phyloP scores from a whole-genome alignment of 2,888 invertebrate species.

The Chrysopilus asiliformis region DNA sequence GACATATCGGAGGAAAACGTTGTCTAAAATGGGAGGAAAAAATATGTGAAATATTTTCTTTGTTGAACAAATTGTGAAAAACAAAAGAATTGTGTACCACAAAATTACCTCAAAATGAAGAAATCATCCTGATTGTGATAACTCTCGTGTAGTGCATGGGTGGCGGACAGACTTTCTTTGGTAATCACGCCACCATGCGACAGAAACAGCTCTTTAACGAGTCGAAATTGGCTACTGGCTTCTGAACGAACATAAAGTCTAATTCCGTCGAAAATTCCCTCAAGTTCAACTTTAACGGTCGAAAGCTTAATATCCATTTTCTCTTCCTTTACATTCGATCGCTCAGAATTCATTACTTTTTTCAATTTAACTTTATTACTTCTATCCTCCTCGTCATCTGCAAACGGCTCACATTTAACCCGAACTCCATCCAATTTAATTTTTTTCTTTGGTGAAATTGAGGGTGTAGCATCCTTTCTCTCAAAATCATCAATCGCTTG shows the following conservation, averaged over 20 bases:
- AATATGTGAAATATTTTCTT: no score
- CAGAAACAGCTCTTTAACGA: slow-evolving; percentile 9
- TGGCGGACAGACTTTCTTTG: slow-evolving; percentile 21
- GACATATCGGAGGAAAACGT: neutral
- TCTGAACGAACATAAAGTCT: slow-evolving; percentile 12
- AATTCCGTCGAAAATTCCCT: slow-evolving; percentile 12
- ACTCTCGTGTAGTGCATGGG: slow-evolving; percentile 13
- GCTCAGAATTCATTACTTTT: no score
- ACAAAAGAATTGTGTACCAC: no score
- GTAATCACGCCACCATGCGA: slow-evolving; percentile 22
- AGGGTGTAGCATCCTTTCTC: neutral
- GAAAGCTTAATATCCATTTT: slow-evolving; percentile 1
- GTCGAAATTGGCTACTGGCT: no score
- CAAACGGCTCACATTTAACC: no score
- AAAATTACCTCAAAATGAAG: slow-evolving; percentile 11
- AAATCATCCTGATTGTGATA: slow-evolving; percentile 11
- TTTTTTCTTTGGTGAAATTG: neutral
- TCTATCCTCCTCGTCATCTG: no score
- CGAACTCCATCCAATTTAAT: no score
- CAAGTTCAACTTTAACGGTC: slow-evolving; percentile 4
- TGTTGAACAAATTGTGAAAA: neutral
- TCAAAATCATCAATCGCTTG: neutral
- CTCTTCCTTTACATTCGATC: neutral
- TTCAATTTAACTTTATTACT: no score
- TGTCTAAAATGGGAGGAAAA: neutral